Base-by-base conservation (phyloP, 2,888 invertebrate species). In the Diadegma fenestrale region DNA sequence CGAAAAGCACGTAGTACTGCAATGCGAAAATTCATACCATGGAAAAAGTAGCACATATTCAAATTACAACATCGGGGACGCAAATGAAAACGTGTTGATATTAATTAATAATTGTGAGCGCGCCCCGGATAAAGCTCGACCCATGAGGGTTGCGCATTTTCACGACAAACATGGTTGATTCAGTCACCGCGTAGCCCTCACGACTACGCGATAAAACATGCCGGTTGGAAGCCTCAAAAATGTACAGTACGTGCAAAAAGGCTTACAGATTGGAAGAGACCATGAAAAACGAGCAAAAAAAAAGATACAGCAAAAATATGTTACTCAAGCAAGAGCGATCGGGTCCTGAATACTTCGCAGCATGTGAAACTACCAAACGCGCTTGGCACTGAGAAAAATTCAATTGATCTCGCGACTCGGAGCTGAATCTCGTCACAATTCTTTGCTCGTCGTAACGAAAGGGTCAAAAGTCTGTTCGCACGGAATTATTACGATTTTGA, bases 51-150 rank as follows among this genome's bases (percentile, higher is more conserved):
- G 45, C 54, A 54, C 73, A 17, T 5, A 30, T 14, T 51, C 3
- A n/a, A 58, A 54, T 66, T 58, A 76, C 72, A 75, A 19, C 45
- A 30, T 26, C 63, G n/a, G 19, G 19, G 37, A 19, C 19, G 33
- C 26, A 17, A 66, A 45, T 33, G 41, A 68, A 80, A 82, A 68
- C 51, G 58, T 66, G 69, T 80, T 82, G 81, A 75, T 78, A 30
- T 75, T 82, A 85, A 85, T 85, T 85, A 79, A 82, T 79, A 79
- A 64, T 61, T 19, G 43, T 78, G 58, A 58, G 14, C 69, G 41
- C 68, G 63, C 66, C 33, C 19, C 63, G 12, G 72, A 51, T 22
- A 19, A 8, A 30, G 17, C 45, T 19, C 26, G 5, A 22, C 17
- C 22, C 17, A 54, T 10, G 41, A 12, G 41, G 61, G 19, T 33